Base-by-base conservation (phyloP, 2,888 invertebrate species). In the Mimas tiliae region DNA sequence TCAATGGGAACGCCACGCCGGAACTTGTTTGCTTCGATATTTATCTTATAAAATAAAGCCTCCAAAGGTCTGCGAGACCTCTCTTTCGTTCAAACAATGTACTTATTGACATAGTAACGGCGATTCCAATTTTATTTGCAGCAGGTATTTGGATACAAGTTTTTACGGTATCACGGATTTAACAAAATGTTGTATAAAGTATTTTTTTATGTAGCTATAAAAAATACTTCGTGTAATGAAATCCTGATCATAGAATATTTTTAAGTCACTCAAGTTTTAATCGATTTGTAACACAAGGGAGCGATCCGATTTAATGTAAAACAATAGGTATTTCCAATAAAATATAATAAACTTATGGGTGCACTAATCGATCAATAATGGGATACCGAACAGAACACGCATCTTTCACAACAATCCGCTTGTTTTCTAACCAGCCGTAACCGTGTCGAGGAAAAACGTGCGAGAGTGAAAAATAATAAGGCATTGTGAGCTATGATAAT, bases 381-480 rank as follows among this genome's bases (percentile, higher is more conserved):
- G 16, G 53, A 64, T 45, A 34, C 19, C 33, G 55, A 55, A 65
- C 55, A 47, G 45, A 63, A 33, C 34, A 63, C 42, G 47, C 19
- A 63, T 66, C 62, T 66, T 92, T 88, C 91, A 84, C 85, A 90
- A 91, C 85, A 90, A 91, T 84, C 73, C 73, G 70, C 78, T 78
- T 73, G 78, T 82, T 86, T 86, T 82, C 84, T 83, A 27, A 84
- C 78, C 78, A 85, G 79, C 80, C 85, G 88, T 90, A 90, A 90
- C 89, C 79, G 82, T 88, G 86, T 87, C 89, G 89, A 91, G 88
- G 90, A 91, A 92, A 92, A 93, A 91, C 93, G 92, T 93, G 92
- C 90, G 92, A 90, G 76, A 83, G 74, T 78, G 77, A 81, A 82
- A 87, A 87, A 91, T 89, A 90, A 90, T 87, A 87, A 86, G 85